Evolutionary conservation across 2,888 invertebrate species (phyloP).

Genomic region (Aphodius sticticus): DNA sequence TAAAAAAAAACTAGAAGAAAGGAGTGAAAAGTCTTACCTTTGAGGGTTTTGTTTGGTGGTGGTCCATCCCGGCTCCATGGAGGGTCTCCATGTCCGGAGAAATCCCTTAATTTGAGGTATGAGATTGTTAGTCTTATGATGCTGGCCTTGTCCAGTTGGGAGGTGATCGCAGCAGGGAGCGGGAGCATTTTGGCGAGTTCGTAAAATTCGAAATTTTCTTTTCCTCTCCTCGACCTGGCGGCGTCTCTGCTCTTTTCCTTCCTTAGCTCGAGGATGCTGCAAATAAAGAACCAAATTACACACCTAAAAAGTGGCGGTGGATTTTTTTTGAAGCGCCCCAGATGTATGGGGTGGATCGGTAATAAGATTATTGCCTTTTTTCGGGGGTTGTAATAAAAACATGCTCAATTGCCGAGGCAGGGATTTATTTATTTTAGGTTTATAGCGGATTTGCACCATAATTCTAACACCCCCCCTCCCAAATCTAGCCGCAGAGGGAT

Average conservation of each 20-base stretch:
- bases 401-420: not conserved
- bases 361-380: slow-evolving; percentile 4
- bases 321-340: not conserved
- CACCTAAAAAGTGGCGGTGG: not conserved
- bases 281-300: slow-evolving; percentile 53
- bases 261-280: slow-evolving; percentile 90
- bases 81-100: slow-evolving; percentile 95
- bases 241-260: slow-evolving; percentile 95
- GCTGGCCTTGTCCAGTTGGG: slow-evolving; percentile 94
- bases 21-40: slow-evolving; percentile 65
- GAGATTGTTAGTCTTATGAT: slow-evolving; percentile 96
- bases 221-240: slow-evolving; percentile 88
- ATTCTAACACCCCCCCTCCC: not conserved
- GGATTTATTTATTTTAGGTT: slow-evolving; percentile 4
- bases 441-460: slow-evolving; percentile 4
- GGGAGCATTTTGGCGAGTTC: slow-evolving; percentile 95
- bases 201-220: slow-evolving; percentile 97
- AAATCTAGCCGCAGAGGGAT: not conserved
- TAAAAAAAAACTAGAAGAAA: not conserved
- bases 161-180: slow-evolving; percentile 89
- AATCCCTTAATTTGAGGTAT: slow-evolving; percentile 93
- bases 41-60: slow-evolving; percentile 79
- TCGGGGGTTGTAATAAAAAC: not conserved
- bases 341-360: not conserved
- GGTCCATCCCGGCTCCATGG: slow-evolving; percentile 91